Evolutionary conservation across 2,797 vertebrate species (phyloP).

Genomic region (Sebastes cheni): DNA sequence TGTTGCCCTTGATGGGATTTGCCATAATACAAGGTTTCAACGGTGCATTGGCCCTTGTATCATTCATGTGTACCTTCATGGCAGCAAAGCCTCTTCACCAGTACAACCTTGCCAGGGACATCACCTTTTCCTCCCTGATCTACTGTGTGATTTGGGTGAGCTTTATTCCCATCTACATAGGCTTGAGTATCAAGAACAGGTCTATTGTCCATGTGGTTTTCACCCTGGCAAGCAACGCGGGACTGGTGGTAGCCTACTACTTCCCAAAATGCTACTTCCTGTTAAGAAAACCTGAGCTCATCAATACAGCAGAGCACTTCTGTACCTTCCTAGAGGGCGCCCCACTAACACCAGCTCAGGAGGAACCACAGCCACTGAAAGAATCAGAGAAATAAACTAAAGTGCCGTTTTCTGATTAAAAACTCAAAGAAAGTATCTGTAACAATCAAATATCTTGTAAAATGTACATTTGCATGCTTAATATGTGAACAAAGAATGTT

Average conservation of each 20-base stretch:
- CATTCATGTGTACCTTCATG: conserved; percentile 93
- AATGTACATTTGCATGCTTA: background rate
- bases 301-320: conserved; percentile 86
- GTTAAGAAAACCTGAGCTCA: conserved; percentile 83
- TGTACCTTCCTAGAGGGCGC: conserved; percentile 73
- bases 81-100: conserved; percentile 76
- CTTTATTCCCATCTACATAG: conserved; percentile 85
- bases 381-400: conserved; percentile 16
- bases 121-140: conserved; percentile 85
- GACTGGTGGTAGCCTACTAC: conserved; percentile 81
- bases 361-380: conserved; percentile 54
- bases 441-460: background rate
- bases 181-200: conserved; percentile 49
- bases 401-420: background rate
- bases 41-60: conserved; percentile 75
- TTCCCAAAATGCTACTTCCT: conserved; percentile 89
- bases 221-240: conserved; percentile 77
- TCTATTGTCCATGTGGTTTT: conserved; percentile 78
- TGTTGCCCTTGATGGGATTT: conserved; percentile 77
- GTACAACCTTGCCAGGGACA: conserved; percentile 87
- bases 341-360: conserved; percentile 51
- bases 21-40: conserved; percentile 83
- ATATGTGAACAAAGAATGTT: background rate
- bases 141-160: conserved; percentile 87
- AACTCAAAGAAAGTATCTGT: background rate